A percentile compares a stretch with the other conserved stretches of the same genome.
phyloP scores from a whole-genome alignment of 1,140 invertebrate genomes.

The Archegozetes longisetosus region DNA sequence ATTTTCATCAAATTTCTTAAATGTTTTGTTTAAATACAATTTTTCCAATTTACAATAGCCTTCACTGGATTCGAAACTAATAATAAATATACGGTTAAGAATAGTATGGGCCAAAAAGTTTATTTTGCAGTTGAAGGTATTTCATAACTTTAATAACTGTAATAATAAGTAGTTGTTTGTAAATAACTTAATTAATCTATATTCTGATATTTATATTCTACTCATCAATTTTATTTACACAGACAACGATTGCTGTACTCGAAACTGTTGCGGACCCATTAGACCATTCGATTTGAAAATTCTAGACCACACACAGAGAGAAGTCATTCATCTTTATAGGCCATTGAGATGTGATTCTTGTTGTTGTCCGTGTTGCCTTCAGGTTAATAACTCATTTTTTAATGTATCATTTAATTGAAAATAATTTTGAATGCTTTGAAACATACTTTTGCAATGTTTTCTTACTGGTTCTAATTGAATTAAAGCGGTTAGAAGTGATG shows the following conservation, averaged over 20 bases:
- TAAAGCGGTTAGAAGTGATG: conserved; percentile 50
- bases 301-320: conserved; percentile 52
- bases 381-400: conserved; percentile 35
- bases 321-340: conserved; percentile 49
- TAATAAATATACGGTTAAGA: conserved; percentile 70
- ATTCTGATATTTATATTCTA: background rate
- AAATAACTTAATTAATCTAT: background rate
- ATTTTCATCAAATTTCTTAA: background rate
- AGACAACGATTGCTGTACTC: conserved; percentile 44
- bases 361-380: conserved; percentile 66
- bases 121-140: conserved; percentile 58
- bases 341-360: conserved; percentile 59
- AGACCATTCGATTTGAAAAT: conserved; percentile 68
- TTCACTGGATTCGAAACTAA: conserved; percentile 74
- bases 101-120: conserved; percentile 50
- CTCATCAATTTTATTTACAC: background rate
- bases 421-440: too few species aligned
- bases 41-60: conserved; percentile 31
- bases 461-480: conserved; percentile 1
- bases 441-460: too few species aligned
- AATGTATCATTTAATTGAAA: background rate
- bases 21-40: background rate
- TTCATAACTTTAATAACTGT: background rate
- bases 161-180: background rate
- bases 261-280: conserved; percentile 56